phyloP scores from a whole-genome alignment of 2,113 vertebrate species.

The Piprites chloris region DNA sequence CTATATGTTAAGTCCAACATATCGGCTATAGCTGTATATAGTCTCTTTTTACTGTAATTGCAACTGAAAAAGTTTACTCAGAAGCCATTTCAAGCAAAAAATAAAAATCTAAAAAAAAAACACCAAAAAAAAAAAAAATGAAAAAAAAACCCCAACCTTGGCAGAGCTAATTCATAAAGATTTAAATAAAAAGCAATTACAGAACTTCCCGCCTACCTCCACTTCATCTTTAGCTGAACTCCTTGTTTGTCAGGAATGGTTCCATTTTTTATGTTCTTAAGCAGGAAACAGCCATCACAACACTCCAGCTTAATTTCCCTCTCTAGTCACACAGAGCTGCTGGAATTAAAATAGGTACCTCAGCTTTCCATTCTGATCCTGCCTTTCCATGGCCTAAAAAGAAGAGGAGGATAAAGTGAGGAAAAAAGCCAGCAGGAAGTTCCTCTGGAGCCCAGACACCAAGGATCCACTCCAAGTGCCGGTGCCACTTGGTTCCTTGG shows the following conservation, averaged over 20 bases:
- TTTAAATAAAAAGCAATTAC: slow-evolving; percentile 56
- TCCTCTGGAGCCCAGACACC: not conserved
- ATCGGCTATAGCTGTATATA: not conserved
- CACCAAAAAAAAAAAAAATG: too few relatives aligned
- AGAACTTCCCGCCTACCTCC: slow-evolving; percentile 55
- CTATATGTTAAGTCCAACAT: not conserved
- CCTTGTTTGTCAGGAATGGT: slow-evolving; percentile 45
- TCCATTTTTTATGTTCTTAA: slow-evolving; percentile 11
- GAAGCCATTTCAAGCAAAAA: slow-evolving; percentile 24
- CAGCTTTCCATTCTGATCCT: not conserved
- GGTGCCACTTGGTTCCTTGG: not conserved
- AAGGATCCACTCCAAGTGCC: not conserved
- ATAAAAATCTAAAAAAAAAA: not conserved
- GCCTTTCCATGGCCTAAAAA: not conserved
- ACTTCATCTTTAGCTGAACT: slow-evolving; percentile 40
- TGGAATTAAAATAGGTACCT: not conserved
- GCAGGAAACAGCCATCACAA: slow-evolving; percentile 59
- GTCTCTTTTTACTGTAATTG: slow-evolving; percentile 8
- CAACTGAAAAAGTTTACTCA: slow-evolving; percentile 14
- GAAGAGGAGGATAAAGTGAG: not conserved
- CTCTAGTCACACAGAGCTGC: not conserved
- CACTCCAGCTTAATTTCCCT: slow-evolving; percentile 11
- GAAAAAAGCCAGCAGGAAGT: not conserved
- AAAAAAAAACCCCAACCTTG: not conserved
- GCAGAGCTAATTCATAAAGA: slow-evolving; percentile 62